Evolutionary conservation across 2,888 invertebrate species (phyloP).

Genomic region (Amphipyra berbera): DNA sequence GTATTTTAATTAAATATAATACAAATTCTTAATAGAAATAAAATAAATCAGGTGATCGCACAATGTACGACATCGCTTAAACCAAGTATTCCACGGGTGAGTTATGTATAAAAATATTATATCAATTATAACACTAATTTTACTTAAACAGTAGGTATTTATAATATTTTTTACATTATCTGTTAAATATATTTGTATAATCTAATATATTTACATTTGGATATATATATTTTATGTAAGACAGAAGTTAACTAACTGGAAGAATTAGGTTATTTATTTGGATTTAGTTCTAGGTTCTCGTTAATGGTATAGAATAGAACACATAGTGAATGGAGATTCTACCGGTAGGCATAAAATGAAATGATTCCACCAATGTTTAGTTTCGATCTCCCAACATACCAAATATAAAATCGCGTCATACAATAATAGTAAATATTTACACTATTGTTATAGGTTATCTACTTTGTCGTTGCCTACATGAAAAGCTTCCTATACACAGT

Average conservation of each 20-base stretch:
- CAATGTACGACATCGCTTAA: constrained; percentile 34
- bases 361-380: neutral
- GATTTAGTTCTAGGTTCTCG: constrained; percentile 21
- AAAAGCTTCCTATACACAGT: neutral
- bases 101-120: constrained; percentile 71
- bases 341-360: constrained; percentile 18
- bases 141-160: constrained; percentile 48
- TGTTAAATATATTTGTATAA: constrained; percentile 39
- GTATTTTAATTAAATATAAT: constrained; percentile 58
- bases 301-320: neutral
- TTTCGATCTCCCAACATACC: neutral
- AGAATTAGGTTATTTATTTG: constrained; percentile 18
- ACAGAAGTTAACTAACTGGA: too few species aligned
- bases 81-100: constrained; percentile 51
- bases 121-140: constrained; percentile 58
- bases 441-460: constrained; percentile 12
- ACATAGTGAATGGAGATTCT: constrained; percentile 36
- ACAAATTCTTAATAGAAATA: constrained; percentile 51
- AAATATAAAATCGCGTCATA: neutral
- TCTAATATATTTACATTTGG: constrained; percentile 47
- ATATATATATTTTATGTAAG: constrained; percentile 32
- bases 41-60: constrained; percentile 47
- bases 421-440: constrained; percentile 24
- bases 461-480: constrained; percentile 2
- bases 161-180: constrained; percentile 49